Evolutionary conservation across 2,888 invertebrate species (phyloP), one percentile per base, ranked within the genome.

Genomic region (Agrochola circellaris): DNA sequence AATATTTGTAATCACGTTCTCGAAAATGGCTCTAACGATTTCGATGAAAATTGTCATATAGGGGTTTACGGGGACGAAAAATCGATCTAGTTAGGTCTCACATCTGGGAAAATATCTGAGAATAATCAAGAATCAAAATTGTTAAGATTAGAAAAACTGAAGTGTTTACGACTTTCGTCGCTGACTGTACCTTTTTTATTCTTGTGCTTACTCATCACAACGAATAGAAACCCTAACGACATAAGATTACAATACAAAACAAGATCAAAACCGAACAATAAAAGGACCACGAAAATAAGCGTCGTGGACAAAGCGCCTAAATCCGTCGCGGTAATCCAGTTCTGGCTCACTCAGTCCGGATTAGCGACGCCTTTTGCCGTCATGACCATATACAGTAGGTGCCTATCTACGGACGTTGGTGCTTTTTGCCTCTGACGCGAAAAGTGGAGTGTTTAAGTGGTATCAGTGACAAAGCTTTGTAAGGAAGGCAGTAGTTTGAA

Each of bases 401-500:
- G 20, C 56, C 34, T 71, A 61, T 56, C 62, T 48, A 65, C 51
- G 61, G 42, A 58, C 51, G 56, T 68, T 23, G 30, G 58, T 58
- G 67, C 80, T 67, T 81, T 82, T 68, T 81, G 81, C n/a, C 3
- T 81, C n/a, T 58, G 67, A 65, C 62, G 71, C 45, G 56, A 58
- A 68, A 48, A 74, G 72, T 69, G 54, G 23, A 86, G 83, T 83
- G 54, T 83, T 75, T 70, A 75, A 83, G 83, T 86, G 74, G 74
- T 86, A 83, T 83, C 86, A 78, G 86, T 38, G 58, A 74, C 87
- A 84, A 86, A 84, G 83, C 86, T 86, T 84, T 83, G 86, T 68
- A 71, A 42, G n/a, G 34, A 61, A 69, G 23, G 51, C 56, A 13
- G 80, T 45, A 54, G 62, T 72, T 68, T 64, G 45, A 70, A 70